phyloP scores from a whole-genome alignment of 2,888 invertebrate species.

The Drosophila mimetica region DNA sequence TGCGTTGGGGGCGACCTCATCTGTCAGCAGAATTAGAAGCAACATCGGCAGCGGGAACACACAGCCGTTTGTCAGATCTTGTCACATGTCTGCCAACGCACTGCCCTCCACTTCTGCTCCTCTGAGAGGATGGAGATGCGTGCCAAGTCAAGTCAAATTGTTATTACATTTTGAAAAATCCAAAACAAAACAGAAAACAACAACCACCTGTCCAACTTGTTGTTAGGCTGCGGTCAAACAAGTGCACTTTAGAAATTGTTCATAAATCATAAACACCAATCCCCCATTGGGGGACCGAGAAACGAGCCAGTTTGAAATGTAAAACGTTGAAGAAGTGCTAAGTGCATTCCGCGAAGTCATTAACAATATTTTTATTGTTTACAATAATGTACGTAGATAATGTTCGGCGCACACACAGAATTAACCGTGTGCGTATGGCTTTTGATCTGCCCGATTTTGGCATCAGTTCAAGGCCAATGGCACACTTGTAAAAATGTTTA shows the following conservation, averaged over 20 bases:
- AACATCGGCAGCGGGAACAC: slow-evolving; percentile 46
- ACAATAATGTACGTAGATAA: slow-evolving; percentile 41
- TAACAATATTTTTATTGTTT: slow-evolving; percentile 56
- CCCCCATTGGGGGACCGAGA: slow-evolving; percentile 33
- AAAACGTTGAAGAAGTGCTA: slow-evolving; percentile 70
- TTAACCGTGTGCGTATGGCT: slow-evolving; percentile 7
- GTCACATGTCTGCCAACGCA: slow-evolving; percentile 48
- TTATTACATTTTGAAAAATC: slow-evolving; percentile 66
- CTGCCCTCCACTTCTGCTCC: slow-evolving; percentile 9
- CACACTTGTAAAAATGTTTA: not conserved
- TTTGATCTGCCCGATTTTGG: slow-evolving; percentile 63
- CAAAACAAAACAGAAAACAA: slow-evolving; percentile 8
- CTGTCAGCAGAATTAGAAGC: slow-evolving; percentile 78
- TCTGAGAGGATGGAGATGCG: slow-evolving; percentile 32
- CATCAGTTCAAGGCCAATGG: slow-evolving; percentile 56
- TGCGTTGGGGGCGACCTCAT: slow-evolving; percentile 76
- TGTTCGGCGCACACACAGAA: slow-evolving; percentile 24
- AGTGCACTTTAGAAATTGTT: slow-evolving; percentile 82
- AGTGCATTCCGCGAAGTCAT: slow-evolving; percentile 64
- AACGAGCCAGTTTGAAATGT: slow-evolving; percentile 54
- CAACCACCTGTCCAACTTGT: slow-evolving; percentile 67
- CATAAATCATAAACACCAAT: slow-evolving; percentile 71
- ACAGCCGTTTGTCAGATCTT: slow-evolving; percentile 47
- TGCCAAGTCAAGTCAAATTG: slow-evolving; percentile 64
- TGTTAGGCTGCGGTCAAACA: slow-evolving; percentile 80